Base-by-base conservation (phyloP, 2,113 vertebrate genomes). In the Glaucomys volans region DNA sequence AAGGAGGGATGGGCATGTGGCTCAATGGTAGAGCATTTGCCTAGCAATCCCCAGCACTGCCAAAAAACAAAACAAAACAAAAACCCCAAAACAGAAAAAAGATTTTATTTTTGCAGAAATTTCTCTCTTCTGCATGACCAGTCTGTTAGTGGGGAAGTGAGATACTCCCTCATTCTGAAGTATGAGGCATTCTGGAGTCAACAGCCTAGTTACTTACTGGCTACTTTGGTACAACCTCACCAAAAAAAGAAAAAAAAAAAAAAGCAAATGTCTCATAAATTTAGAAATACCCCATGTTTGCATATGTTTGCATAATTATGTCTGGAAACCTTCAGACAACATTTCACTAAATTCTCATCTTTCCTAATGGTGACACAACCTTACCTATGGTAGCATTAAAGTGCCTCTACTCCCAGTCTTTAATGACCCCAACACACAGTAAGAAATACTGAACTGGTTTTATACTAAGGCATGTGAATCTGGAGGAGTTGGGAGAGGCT, bases 371-470 rank as follows among this genome's bases (percentile, higher is more conserved):
- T 97, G 97, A 98, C 92, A 97, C 90, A 97, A 91, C 92, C 95
- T 94, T 97, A 96, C 92, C 97, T 97, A 96, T 95, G 98, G 96
- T 95, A 98, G 97, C 97, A 98, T 90, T 90, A 94, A 97, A 98
- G 96, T 98, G 92, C 96, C 96, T 98, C 97, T 97, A 94, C 87
- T 97, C 94, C 96, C 94, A 98, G 75, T 94, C 90, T 90, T 87
- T 91, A 97, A 52, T 50, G 94, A 95, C 96, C 66, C 50, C 94
- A 97, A 97, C 97, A 57, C 91, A 97, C 96, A 98, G 64, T 84
- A 98, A 97, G 95, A 97, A 98, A 97, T 82, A 97, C 97, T 97
- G 98, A 97, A 97, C 98, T 96, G 95, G 97, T 95, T 98, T 76
- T 97, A 97, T 92, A 97, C 92, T 96, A 96, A 92, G 87, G 89